Percentiles rank a stretch among this genome's conserved stretches.
These are phyloP conservation scores for Aldrovandia affinis DNA, from an alignment of 2,797 vertebrate genomes.

Conservation along the genomic window DNA sequence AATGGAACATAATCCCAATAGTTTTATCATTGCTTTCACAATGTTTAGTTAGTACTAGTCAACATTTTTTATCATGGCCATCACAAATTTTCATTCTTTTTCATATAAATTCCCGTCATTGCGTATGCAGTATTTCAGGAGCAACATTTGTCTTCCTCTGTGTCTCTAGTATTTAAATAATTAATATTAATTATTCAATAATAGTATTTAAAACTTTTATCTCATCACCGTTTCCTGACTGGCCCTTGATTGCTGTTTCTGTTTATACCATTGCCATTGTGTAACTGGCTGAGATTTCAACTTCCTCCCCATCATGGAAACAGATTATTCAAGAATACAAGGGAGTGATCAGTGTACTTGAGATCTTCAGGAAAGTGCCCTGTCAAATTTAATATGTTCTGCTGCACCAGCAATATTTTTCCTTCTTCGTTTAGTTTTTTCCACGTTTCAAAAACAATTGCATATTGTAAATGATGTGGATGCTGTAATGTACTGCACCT, in stretches of 20 bases:
- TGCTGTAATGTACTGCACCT: conserved; percentile 2
- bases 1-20: not conserved
- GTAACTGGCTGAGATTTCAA: not conserved
- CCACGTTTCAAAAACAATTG: not conserved
- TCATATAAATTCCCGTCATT: not conserved
- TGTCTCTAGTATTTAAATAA: not conserved
- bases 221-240: not conserved
- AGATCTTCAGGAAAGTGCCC: no score
- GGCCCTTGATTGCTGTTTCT: not conserved
- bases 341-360: no score
- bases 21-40: not conserved
- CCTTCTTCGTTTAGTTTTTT: no score
- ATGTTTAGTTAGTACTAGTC: not conserved
- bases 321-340: not conserved
- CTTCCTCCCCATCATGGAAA: not conserved
- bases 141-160: not conserved
- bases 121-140: no score
- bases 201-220: not conserved
- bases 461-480: no score
- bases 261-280: not conserved
- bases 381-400: conserved; percentile 12
- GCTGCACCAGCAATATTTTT: not conserved
- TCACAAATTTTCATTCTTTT: not conserved
- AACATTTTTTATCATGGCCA: not conserved
- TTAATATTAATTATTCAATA: no score